Percentiles rank a stretch among this genome's conserved stretches.
Evolutionary conservation across 2,797 vertebrate genomes (phyloP).

Genomic region (Selene dorsalis): DNA sequence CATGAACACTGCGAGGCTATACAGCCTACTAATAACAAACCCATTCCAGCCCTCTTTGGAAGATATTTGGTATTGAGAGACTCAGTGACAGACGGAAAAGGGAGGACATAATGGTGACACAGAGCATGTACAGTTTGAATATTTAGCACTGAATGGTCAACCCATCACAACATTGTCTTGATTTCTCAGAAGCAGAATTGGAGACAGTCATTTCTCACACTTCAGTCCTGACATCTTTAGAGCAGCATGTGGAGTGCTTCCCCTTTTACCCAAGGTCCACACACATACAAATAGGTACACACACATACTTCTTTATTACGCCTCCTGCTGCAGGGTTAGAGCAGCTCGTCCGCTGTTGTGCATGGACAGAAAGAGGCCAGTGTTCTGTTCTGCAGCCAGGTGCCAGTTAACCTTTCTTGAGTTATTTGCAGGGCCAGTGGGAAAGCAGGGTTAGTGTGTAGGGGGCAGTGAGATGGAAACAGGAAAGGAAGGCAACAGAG

Average conservation of each 20-base stretch:
- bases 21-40: background rate
- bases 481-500: conserved; percentile 28
- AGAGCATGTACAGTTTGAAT: background rate
- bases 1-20: background rate
- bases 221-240: conserved; percentile 52
- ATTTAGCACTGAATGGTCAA: background rate
- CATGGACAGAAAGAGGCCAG: conserved; percentile 66
- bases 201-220: conserved; percentile 31
- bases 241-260: conserved; percentile 35
- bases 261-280: conserved; percentile 28
- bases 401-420: conserved; percentile 66
- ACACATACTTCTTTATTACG: conserved; percentile 31
- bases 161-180: conserved; percentile 5
- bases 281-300: conserved; percentile 24
- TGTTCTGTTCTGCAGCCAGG: conserved; percentile 66
- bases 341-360: conserved; percentile 47
- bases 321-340: conserved; percentile 51
- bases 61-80: background rate
- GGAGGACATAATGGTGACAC: background rate
- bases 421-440: conserved; percentile 54
- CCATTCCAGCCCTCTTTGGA: background rate
- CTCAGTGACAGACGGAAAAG: background rate
- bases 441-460: conserved; percentile 34
- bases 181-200: conserved; percentile 35
- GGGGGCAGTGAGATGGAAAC: conserved; percentile 29